Base-by-base conservation (phyloP, 2,113 vertebrate species). In the Capreolus pygargus region DNA sequence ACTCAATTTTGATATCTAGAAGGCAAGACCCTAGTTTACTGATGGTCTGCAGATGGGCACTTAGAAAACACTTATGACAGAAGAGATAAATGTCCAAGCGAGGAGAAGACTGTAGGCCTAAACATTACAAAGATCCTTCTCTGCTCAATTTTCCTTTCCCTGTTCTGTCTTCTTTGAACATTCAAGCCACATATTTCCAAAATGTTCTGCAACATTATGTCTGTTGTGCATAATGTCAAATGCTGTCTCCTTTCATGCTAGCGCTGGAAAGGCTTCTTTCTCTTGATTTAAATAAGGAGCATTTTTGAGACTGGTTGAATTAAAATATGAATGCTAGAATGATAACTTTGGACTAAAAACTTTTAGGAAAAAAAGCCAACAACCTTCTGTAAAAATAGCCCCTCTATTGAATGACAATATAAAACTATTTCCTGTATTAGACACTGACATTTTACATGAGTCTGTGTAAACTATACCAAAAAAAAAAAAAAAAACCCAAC, bases 261-360 rank as follows among this genome's bases (percentile, higher is more conserved):
- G 86, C 2, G 0, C 52, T 61, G 57, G 79, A 60, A 91, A 86
- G 74, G 3, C 74, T 87, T 85, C 89, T 93, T 76, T 81, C 58
- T 87, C 50, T 57, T 86, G 84, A 86, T 91, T 58, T 90, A 91
- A 95, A 93, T 92, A 64, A 84, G 70, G 43, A 94, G 30, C 70
- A 60, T 58, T 95, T 97, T 96, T 93, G 25, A 76, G 79, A 94
- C 52, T 61, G 43, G 47, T 84, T 81, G 43, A 90, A 96, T 96
- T 95, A 95, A 98, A 95, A 98, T 94, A 93, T 76, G 89, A 92
- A 95, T 95, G 86, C 60, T 91, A 94, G 43, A 92, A 92, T 83
- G 89, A 85, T 83, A 89, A 50, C 82, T 97, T 89, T 8, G 76
- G 45, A 50, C 78, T 95, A 36, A 55, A 91, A 88, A 92, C 47